phyloP scores from a whole-genome alignment of 1,140 invertebrate genomes.

The Pogonognathellus flavescens region DNA sequence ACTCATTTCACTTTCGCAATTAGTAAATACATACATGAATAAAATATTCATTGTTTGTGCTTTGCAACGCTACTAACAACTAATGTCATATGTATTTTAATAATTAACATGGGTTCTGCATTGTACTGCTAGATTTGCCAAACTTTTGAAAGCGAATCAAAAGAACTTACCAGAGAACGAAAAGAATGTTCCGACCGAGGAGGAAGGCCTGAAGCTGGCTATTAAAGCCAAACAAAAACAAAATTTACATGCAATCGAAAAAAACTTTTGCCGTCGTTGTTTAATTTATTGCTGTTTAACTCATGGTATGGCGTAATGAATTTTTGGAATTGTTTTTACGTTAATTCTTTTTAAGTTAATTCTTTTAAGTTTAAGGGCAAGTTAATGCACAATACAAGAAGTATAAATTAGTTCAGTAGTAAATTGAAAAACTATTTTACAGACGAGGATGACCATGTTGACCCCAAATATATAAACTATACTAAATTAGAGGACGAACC shows the following conservation, averaged over 20 bases:
- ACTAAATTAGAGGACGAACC: slow-evolving; percentile 89
- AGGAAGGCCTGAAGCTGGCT: slow-evolving; percentile 90
- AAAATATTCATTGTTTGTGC: too few relatives aligned
- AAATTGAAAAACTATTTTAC: slow-evolving; percentile 72
- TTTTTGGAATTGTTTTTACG: too few relatives aligned
- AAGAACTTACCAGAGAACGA: slow-evolving; percentile 76
- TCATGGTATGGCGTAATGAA: slow-evolving; percentile 87
- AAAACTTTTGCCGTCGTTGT: slow-evolving; percentile 93
- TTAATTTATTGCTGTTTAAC: slow-evolving; percentile 99
- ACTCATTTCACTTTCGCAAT: not conserved
- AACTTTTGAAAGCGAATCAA: not conserved
- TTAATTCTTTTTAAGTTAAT: too few relatives aligned
- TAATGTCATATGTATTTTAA: not conserved
- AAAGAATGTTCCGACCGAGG: slow-evolving; percentile 94
- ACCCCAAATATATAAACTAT: slow-evolving; percentile 74
- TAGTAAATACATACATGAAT: too few relatives aligned
- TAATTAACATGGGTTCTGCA: not conserved
- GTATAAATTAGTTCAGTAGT: not conserved
- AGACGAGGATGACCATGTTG: slow-evolving; percentile 67
- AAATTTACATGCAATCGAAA: slow-evolving; percentile 98
- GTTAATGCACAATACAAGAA: not conserved
- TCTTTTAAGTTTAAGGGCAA: too few relatives aligned
- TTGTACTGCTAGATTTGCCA: not conserved
- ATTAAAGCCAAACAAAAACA: slow-evolving; percentile 91
- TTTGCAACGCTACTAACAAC: not conserved